Evolutionary conservation across 2,888 invertebrate species (phyloP), one percentile per base, ranked within the genome.

Genomic region (Hyppa rectilinea): DNA sequence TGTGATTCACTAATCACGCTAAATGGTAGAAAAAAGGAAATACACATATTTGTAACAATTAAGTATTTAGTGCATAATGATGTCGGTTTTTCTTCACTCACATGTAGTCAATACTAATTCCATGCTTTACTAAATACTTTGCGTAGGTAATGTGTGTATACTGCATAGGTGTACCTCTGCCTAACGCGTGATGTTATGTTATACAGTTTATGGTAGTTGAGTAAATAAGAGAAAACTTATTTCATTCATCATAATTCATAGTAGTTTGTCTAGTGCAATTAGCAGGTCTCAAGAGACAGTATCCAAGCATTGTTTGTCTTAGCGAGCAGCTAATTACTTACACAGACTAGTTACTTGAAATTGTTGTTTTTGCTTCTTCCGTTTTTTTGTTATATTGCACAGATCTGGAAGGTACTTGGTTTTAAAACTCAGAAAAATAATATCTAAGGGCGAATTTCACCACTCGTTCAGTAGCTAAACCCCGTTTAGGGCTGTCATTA

Each of bases 261-360:
- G 40, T 45, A 56, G 38, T 75, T 63, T 26, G 62, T 60, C 77
- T 40, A 31, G 53, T 29, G 10, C 52, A 61, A 81, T 78, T 78
- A 69, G 36, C 50, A 29, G 53, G 31, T 50, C 60, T 53, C 61
- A 26, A 23, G 38, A 26, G 81, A 78, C 31, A 58, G 4, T 76
- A 43, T 53, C 56, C 81, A 69, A 69, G 69, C 49, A 53, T 69
- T 56, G 56, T 47, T 76, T 69, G 53, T 34, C 60, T 68, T 45
- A 58, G 26, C 40, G 29, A 61, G 49, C 17, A 23, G 53, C 36
- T 69, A 38, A 70, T 77, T 72, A 72, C 31, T 43, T 75, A 23
- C n/a, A 17, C 56, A 56, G 12, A 56, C 53, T 43, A n/a, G 34
- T 31, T 14, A 10, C 10, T 40, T 52, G 29, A 29, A 10, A 29